Evolutionary conservation across 2,113 vertebrate genomes (phyloP).

Genomic region (Mus pahari): DNA sequence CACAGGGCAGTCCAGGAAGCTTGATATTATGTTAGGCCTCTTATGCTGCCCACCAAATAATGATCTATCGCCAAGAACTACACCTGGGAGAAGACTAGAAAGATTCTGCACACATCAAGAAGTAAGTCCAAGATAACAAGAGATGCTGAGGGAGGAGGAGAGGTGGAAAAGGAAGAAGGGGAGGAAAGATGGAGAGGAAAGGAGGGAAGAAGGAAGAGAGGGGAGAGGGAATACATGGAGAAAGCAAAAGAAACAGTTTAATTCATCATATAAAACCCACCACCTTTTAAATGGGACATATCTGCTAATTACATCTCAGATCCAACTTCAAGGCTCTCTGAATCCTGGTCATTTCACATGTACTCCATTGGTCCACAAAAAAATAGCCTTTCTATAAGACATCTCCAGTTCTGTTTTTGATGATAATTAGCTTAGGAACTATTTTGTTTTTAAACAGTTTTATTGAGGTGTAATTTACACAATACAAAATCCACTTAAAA

Average conservation of each 20-base stretch:
- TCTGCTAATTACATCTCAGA: background rate
- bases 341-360: background rate
- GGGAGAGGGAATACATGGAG: background rate
- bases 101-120: background rate
- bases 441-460: conserved; percentile 45
- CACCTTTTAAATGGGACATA: background rate
- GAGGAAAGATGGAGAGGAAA: background rate
- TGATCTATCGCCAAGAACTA: background rate
- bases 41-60: background rate
- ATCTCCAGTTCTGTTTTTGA: background rate
- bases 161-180: background rate
- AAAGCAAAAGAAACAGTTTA: background rate
- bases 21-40: background rate
- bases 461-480: conserved; percentile 4
- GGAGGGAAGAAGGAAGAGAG: too few species aligned
- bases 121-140: background rate
- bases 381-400: background rate
- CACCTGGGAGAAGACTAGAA: background rate
- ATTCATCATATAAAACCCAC: background rate
- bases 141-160: background rate
- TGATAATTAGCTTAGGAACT: conserved; percentile 49
- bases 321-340: background rate
- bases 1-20: background rate
- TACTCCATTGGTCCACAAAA: background rate
- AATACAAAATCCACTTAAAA: conserved; percentile 3